Conservation (phyloP, 2,888 invertebrate species). For the Schizotus pectinicornis region DNA sequence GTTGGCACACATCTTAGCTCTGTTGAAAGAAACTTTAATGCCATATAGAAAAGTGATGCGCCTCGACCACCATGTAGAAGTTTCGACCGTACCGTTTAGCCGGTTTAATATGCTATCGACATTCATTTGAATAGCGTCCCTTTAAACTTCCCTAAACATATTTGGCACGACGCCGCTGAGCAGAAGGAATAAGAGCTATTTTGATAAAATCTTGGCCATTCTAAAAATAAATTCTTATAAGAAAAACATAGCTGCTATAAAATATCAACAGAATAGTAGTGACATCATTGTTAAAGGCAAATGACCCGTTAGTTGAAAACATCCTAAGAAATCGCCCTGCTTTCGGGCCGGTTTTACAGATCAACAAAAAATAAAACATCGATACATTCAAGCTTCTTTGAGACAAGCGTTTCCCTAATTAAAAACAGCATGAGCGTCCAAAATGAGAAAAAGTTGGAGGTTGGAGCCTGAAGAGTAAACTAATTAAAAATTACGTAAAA, state of each 20-base stretch:
- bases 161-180: too few species aligned
- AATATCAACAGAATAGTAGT: constrained; percentile 10
- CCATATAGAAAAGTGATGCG: too few species aligned
- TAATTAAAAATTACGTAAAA: constrained; percentile 23
- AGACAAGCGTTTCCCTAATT: background rate
- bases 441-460: background rate
- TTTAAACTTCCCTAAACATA: background rate
- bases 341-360: background rate
- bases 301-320: constrained; percentile 18
- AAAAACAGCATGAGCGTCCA: background rate
- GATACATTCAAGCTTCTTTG: background rate
- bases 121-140: too few species aligned
- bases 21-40: too few species aligned
- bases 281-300: constrained; percentile 13
- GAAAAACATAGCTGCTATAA: constrained; percentile 11
- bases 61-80: too few species aligned
- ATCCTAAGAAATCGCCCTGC: constrained; percentile 3
- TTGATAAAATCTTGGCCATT: background rate
- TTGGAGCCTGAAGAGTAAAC: constrained; percentile 15
- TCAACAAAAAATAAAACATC: constrained; percentile 4
- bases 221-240: background rate
- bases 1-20: too few species aligned
- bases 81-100: too few species aligned
- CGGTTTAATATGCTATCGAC: too few species aligned
- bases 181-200: background rate